Base-by-base conservation (phyloP, 2,113 vertebrate species). In the Chloropsis hardwickii region DNA sequence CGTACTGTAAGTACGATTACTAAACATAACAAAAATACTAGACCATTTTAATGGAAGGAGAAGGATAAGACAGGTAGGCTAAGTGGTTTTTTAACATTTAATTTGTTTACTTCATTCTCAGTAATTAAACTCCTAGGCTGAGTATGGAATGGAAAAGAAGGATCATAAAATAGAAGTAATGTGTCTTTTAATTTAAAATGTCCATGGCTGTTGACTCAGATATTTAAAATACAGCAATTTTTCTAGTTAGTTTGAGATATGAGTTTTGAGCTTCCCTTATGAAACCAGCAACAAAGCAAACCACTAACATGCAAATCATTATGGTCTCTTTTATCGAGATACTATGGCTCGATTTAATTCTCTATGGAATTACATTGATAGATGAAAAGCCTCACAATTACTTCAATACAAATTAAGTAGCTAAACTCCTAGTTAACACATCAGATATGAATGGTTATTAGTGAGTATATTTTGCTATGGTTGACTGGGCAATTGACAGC, bases 401-500 rank as follows among this genome's bases (percentile, higher is more conserved):
- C 40, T 82, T 65, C 42, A 70, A 21, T 61, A 44, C 16, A 53
- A 64, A 95, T 82, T 88, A 81, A 81, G 42, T 69, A 81, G 45
- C 73, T 58, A 86, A 69, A 56, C 22, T 79, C 33, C 78, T 80
- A 69, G 76, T 56, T 88, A 86, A 62, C 16, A 45, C 73, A 86
- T 91, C 54, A 81, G 50, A 85, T 93, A 62, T 45, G 81, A 94
- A 48, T 81, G 33, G 37, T 94, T 82, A 71, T 62, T 91, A 81
- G 80, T 70, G 84, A 76, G 22, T 85, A 42, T 73, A 73, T 95
- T 96, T 93, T 91, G 79, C 11, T 94, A 11, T 60, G 60, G 47
- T 71, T 88, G 61, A 86, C 69, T 86, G 81, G 74, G 67, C 81
- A 94, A 92, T 77, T 12, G 29, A 90, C 56, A 96, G 31, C 92